Conservation (phyloP, 2,888 invertebrate genomes). For the Hirtodrosophila trivittata region DNA sequence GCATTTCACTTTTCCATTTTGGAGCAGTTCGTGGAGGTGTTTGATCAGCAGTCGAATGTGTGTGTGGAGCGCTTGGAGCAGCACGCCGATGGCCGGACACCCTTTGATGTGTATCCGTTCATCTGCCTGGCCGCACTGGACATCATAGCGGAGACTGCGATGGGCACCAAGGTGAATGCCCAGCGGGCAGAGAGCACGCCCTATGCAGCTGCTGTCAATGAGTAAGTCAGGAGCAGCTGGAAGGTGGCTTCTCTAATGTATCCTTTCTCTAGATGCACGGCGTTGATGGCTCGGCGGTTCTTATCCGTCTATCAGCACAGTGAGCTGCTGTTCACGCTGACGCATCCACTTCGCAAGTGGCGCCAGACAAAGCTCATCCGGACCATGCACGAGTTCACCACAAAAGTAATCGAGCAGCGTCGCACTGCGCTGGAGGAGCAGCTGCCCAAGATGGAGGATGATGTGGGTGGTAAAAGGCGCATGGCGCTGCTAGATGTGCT, state of each 20-base stretch:
- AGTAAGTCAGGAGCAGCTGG: conserved; percentile 83
- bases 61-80: conserved; percentile 86
- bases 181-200: conserved; percentile 87
- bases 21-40: conserved; percentile 89
- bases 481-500: conserved; percentile 88
- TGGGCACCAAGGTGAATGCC: conserved; percentile 80
- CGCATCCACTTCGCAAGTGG: conserved; percentile 55
- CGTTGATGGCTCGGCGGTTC: conserved; percentile 71
- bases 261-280: conserved; percentile 57
- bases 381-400: conserved; percentile 81
- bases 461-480: conserved; percentile 85
- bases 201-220: conserved; percentile 89
- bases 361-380: conserved; percentile 63
- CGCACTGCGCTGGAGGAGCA: conserved; percentile 55
- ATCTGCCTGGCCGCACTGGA: conserved; percentile 86
- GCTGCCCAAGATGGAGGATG: conserved; percentile 38
- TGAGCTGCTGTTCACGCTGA: conserved; percentile 68
- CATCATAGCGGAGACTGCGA: conserved; percentile 84
- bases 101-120: conserved; percentile 86
- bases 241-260: background rate
- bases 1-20: conserved; percentile 92
- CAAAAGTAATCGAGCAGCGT: conserved; percentile 75
- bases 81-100: conserved; percentile 79
- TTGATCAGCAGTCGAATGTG: conserved; percentile 87
- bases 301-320: conserved; percentile 60